Base-by-base conservation (phyloP, 2,797 vertebrate genomes). In the Urocyon cinereoargenteus region DNA sequence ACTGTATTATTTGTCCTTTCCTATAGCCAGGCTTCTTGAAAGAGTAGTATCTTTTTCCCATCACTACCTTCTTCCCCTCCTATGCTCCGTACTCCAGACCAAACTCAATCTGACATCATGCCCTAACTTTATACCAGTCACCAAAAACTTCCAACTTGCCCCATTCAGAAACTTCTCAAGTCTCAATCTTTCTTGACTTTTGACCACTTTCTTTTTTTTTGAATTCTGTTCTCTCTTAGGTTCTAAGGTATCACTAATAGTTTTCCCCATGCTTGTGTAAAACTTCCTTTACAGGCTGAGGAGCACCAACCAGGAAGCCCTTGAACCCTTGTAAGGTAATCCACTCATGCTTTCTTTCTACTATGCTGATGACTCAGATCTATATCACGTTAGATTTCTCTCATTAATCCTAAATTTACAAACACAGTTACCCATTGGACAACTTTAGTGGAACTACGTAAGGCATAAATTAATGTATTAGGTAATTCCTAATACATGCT, bases 391-490 rank as follows among this genome's bases (percentile, higher is more conserved):
- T 57, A 96, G 64, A 82, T 21, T 73, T 89, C 79, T 92, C 53
- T 66, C 81, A 87, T 66, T 88, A 87, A 77, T 81, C 83, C 82
- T 94, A 91, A 97, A 94, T 82, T 94, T 72, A 61, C 11, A 87
- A 62, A 82, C 45, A 51, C 6, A 87, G 26, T 53, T 87, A 7
- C 5, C 64, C 31, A 62, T 1, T 64, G n/a, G 94, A n/a, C 59
- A 82, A 21, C 22, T 93, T 77, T 59, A 49, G n/a, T 36, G 13
- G 18, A 87, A 81, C 24, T 53, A 66, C 1, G 5, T 55, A 91
- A 82, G 55, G 59, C 5, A 59, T 40, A 64, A 49, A 92, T 55
- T 66, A 77, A 81, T n/a, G 12, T 53, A 75, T 82, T 66, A 22
- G 45, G 84, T n/a, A 61, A 36, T 62, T 82, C 31, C 49, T 66